Evolutionary conservation across 2,113 vertebrate species (phyloP).

Genomic region (Scomber japonicus): DNA sequence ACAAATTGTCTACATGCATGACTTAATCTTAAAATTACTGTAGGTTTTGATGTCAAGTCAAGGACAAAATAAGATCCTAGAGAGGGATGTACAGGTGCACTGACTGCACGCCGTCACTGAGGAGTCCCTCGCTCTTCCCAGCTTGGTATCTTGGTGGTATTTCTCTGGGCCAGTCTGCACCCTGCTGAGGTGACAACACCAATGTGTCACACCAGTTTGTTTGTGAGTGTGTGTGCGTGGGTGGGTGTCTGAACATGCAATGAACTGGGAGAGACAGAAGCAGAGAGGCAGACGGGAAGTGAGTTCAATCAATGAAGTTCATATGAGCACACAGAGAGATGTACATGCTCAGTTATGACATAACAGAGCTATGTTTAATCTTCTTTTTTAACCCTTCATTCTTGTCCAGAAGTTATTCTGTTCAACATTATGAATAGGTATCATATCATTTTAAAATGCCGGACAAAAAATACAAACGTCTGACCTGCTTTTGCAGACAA

Average conservation of each 20-base stretch:
- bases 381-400: neutral
- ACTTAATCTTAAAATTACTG: neutral
- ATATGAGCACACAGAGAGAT: neutral
- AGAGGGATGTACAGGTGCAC: slow-evolving; percentile 15
- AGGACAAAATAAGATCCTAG: neutral
- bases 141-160: slow-evolving; percentile 27
- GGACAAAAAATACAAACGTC: slow-evolving; percentile 2
- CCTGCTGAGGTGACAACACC: slow-evolving; percentile 63
- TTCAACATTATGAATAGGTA: too few species aligned
- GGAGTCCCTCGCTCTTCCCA: slow-evolving; percentile 1
- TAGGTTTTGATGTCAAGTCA: slow-evolving; percentile 12
- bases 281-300: neutral
- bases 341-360: neutral
- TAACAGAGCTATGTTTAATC: neutral
- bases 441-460: neutral
- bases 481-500: slow-evolving; percentile 53
- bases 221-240: slow-evolving; percentile 2
- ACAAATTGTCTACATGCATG: neutral
- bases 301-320: slow-evolving; percentile 49
- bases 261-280: slow-evolving; percentile 39
- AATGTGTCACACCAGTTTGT: slow-evolving; percentile 37
- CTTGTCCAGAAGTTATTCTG: neutral
- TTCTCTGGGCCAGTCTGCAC: slow-evolving; percentile 40
- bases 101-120: slow-evolving; percentile 23
- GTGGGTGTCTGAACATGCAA: slow-evolving; percentile 22